Conservation (phyloP, 2,797 vertebrate genomes). For the Xiphophorus birchmanni region DNA sequence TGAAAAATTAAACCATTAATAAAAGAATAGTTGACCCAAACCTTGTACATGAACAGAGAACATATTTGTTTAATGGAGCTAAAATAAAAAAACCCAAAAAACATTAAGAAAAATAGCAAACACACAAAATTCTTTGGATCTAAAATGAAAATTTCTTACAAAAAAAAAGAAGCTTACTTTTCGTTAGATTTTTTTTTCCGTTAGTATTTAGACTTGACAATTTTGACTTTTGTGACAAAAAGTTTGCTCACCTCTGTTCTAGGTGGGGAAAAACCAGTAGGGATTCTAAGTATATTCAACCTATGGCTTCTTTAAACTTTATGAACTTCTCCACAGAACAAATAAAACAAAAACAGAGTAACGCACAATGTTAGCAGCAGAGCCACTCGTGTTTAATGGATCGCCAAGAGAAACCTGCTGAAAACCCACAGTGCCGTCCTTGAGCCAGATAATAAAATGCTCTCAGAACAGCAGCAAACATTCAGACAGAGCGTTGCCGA, state of each 20-base stretch:
- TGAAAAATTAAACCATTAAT: no score
- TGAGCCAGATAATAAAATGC: constrained; percentile 12
- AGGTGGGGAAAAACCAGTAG: neutral
- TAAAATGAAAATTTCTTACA: no score
- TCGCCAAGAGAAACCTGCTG: constrained; percentile 34
- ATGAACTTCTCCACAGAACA: neutral
- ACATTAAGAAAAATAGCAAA: no score
- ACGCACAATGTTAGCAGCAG: constrained; percentile 22
- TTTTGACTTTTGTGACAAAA: no score
- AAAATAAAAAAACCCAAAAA: no score
- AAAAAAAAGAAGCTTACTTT: no score
- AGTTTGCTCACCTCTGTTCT: no score
- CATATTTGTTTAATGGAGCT: no score
- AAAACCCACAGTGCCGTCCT: constrained; percentile 31
- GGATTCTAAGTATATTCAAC: neutral
- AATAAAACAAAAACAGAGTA: neutral
- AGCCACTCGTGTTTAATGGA: constrained; percentile 46
- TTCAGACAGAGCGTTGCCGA: constrained; percentile 7
- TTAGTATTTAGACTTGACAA: no score
- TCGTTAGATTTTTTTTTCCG: neutral
- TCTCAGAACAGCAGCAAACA: constrained; percentile 11
- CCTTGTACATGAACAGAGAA: no score
- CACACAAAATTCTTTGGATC: no score
- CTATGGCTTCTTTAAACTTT: neutral
- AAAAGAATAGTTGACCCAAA: no score